Evolutionary conservation across 92 coral and sea anemone species (phyloP).

Genomic region (Epizoanthus rinbou): DNA sequence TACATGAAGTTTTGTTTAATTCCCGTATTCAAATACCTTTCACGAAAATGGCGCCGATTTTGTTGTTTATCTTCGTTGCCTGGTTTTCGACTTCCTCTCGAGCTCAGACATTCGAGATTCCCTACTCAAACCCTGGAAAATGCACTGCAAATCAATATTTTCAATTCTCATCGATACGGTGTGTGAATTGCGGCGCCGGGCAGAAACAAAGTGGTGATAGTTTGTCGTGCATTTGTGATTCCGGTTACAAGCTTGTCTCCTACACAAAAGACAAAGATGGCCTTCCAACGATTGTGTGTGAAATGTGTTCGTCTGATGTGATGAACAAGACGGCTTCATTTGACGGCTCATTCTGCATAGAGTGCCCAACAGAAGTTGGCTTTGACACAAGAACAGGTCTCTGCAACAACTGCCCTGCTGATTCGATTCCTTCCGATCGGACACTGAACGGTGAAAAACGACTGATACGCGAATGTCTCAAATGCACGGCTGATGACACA

Average conservation of each 20-base stretch:
- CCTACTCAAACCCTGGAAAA: slow-evolving; percentile 56
- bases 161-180: slow-evolving; percentile 73
- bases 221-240: slow-evolving; percentile 70
- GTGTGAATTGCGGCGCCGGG: slow-evolving; percentile 63
- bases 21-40: not conserved
- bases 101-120: slow-evolving; percentile 53
- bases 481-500: slow-evolving; percentile 61
- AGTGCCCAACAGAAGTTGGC: slow-evolving; percentile 66
- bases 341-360: slow-evolving; percentile 85
- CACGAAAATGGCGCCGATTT: slow-evolving; percentile 64
- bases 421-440: slow-evolving; percentile 67
- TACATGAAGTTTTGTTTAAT: slow-evolving; percentile 13
- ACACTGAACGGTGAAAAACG: slow-evolving; percentile 47
- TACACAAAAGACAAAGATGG: slow-evolving; percentile 48
- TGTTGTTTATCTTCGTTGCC: slow-evolving; percentile 49
- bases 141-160: slow-evolving; percentile 65
- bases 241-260: slow-evolving; percentile 60
- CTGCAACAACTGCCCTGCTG: slow-evolving; percentile 64
- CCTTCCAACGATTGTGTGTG: slow-evolving; percentile 49
- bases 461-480: slow-evolving; percentile 52
- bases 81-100: slow-evolving; percentile 50
- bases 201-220: slow-evolving; percentile 55
- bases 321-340: slow-evolving; percentile 69
- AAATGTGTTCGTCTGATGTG: slow-evolving; percentile 39
- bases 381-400: slow-evolving; percentile 59